Base-by-base conservation (phyloP, 2,888 invertebrate genomes). In the Scaptodrosophila latifasciaeformis region DNA sequence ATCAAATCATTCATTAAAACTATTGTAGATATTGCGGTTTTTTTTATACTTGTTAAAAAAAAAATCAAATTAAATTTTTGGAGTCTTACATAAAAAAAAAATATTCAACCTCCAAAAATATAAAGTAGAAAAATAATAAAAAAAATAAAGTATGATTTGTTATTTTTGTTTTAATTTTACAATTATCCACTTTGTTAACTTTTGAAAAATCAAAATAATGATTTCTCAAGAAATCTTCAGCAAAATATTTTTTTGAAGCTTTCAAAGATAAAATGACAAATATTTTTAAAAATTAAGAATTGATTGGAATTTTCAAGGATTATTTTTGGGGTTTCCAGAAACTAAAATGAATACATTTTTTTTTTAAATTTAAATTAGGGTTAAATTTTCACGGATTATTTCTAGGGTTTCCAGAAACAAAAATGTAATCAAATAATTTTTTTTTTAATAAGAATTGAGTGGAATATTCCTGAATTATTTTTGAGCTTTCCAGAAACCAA, bases 21-120 rank as follows among this genome's bases (percentile, higher is more conserved):
- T 67, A 65, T 63, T 67, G 58, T 55, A 53, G 42, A 62, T 63
- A 46, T 24, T 55, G 44, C 40, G 47, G 31, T 19, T 37, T 35
- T 42, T 51, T 34, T 34, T n/a, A 30, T 50, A 49, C 53, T 37
- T 57, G 56, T 57, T 17, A 54, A 47, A 43, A 35, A 31, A 21
- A 53, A 70, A 71, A 52, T 63, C 80, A 54, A 71, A 79, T 71
- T 72, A 76, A 71, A 71, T 2, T 58, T 71, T 59, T 59, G 77
- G 72, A 77, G 76, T 72, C 77, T 74, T 74, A 79, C 69, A 79
- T 79, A 74, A 76, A 70, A 46, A 49, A 55, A 37, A 49, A 17
- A 61, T 54, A 62, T 50, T 72, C 72, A 74, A 69, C 72, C 72
- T 72, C 76, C 80, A 68, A 13, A n/a, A 48, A 71, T 58, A 60